Evolutionary conservation across 53 echinoderm and acorn worm species (phyloP), one percentile per base, ranked within the genome.

Genomic region (Antedon mediterranea): DNA sequence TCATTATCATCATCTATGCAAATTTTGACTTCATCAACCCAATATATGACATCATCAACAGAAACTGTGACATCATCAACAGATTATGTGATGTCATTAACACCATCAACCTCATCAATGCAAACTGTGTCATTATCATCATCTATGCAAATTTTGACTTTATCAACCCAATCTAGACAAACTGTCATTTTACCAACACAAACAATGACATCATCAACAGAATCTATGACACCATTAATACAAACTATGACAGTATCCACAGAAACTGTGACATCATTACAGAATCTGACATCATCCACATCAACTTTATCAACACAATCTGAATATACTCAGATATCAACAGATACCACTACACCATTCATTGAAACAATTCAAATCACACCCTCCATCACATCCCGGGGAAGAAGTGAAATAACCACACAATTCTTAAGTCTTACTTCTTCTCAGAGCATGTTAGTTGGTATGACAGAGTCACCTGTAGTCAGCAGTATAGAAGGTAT

Each of bases 171-270:
- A 7, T 29, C 27, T 29, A 31, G n/a, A n/a, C n/a, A n/a, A n/a
- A n/a, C n/a, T n/a, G n/a, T 71, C 30, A 43, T 76, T 78, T 71
- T 83, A 78, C 78, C 83, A 78, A 43, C 57, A 27, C 9, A n/a
- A 7, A 43, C 37, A 29, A 28, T 71, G 30, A n/a, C n/a, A n/a
- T n/a, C 83, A 79, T 79, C 83, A 79, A 43, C 30, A 13, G 0
- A 29, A 13, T 71, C 43, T 31, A 32, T 72, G 31, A 70, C 71
- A 78, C 44, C 83, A 79, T 79, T 83, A 79, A 6, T 31, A 30
- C 9, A 29, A 13, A 32, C 43, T 31, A n/a, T 72, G 31, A 32
- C 71, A 78, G 34, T 83, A 79, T 79, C 83, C 73, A 43, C 71
- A 30, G 0, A 29, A 13, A 71, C 43, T 31, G n/a, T 72, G 31